Base-by-base conservation (phyloP, 2,888 invertebrate genomes). In the Acronicta aceris region DNA sequence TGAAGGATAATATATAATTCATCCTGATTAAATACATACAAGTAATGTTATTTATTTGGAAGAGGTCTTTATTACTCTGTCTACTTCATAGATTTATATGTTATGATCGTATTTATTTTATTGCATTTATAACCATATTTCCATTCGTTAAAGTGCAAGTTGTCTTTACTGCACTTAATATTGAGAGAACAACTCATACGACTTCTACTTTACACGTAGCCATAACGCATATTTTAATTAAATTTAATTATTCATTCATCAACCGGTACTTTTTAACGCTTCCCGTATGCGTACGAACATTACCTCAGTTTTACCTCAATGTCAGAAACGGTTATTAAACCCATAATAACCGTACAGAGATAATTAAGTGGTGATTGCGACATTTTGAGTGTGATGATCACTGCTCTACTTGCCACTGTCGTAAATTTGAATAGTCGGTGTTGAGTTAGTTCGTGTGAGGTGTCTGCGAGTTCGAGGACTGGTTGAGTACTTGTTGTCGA, bases 341-440 rank as follows among this genome's bases (percentile, higher is more conserved):
- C 36, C 47, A 41, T 63, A 65, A 66, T 65, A 54, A 17, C 66
- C 59, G 40, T 51, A 53, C 53, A 52, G 16, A 27, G 38, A 55
- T 78, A 75, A 81, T 78, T 73, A 75, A 65, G 50, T 57, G 60
- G 59, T 57, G 65, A 65, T 76, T 72, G 70, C 70, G 60, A 71
- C 67, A 70, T 68, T 71, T 68, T 65, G 16, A 47, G 59, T 30
- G 27, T 45, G 46, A 51, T 54, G 68, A 74, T 74, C 69, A 75
- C 79, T 78, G 76, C 81, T 81, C 79, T 71, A 82, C 71, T 79
- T 83, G 71, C 65, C 64, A 76, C 76, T 77, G 64, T 47, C 71
- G 70, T 79, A 82, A 79, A 88, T 86, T 86, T 85, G 76, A 87
- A 89, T 87, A 86, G 76, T 74, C 57, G 71, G 78, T 74, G 74